Evolutionary conservation across 2,797 vertebrate genomes (phyloP).

Genomic region (Fundulus diaphanus): DNA sequence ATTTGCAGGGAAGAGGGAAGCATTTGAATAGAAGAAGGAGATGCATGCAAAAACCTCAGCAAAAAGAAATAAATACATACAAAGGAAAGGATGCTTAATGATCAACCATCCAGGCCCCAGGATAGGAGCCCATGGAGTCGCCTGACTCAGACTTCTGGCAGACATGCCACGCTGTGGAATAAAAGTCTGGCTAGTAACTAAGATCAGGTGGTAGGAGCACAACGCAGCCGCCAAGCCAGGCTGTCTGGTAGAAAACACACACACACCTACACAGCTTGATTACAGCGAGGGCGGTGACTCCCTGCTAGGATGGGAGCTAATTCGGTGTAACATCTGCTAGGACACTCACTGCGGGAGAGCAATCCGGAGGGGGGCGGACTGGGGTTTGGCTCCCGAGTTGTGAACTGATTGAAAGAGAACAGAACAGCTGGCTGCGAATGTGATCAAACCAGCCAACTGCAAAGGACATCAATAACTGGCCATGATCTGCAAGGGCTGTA

Average conservation of each 20-base stretch:
- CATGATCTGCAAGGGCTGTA: constrained; percentile 28
- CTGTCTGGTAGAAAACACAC: constrained; percentile 36
- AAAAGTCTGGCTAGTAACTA: constrained; percentile 47
- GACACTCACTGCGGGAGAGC: constrained; percentile 55
- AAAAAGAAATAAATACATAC: constrained; percentile 23
- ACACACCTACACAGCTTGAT: constrained; percentile 53
- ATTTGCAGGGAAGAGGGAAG: constrained; percentile 53
- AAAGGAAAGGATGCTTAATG: constrained; percentile 43
- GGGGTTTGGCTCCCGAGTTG: constrained; percentile 39
- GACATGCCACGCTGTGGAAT: constrained; percentile 39
- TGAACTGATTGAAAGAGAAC: constrained; percentile 39
- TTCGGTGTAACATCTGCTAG: constrained; percentile 72
- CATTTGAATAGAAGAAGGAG: constrained; percentile 54
- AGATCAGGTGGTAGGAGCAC: constrained; percentile 64
- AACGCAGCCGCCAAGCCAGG: constrained; percentile 48
- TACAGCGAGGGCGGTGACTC: constrained; percentile 55
- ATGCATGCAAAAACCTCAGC: constrained; percentile 34
- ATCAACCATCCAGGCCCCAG: constrained; percentile 21
- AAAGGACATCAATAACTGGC: constrained; percentile 23
- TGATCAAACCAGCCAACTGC: constrained; percentile 47
- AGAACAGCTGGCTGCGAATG: constrained; percentile 57
- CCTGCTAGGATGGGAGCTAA: constrained; percentile 52
- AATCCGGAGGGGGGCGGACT: constrained; percentile 14
- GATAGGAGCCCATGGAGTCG: constrained; percentile 42
- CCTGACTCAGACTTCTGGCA: constrained; percentile 60